Conservation (phyloP, 2,888 invertebrate species). For the Ceraclea dissimilis region DNA sequence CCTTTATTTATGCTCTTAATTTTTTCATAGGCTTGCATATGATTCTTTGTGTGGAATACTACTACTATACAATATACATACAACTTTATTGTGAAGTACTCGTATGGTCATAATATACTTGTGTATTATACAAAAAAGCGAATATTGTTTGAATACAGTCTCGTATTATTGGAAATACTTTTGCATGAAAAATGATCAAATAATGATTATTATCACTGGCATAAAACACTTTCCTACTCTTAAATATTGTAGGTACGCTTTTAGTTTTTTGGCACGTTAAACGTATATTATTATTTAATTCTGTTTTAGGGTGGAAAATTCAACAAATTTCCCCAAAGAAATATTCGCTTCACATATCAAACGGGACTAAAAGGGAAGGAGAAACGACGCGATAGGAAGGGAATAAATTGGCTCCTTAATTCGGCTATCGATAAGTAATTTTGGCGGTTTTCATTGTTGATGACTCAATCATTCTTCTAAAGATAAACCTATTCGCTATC, state of each 20-base stretch:
- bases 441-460: background rate
- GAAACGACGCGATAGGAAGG: background rate
- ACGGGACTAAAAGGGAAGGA: background rate
- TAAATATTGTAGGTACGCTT: background rate
- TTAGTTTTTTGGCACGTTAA: background rate
- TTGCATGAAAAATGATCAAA: no score
- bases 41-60: no score
- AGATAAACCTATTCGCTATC: background rate
- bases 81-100: no score
- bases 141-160: no score
- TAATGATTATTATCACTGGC: no score
- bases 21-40: no score
- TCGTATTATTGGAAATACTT: no score
- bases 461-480: background rate
- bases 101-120: no score
- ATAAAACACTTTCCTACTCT: no score
- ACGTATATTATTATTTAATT: background rate
- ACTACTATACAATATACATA: no score
- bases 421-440: slow-evolving; percentile 2
- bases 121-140: no score
- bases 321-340: background rate
- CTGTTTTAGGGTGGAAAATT: background rate
- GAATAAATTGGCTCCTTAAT: slow-evolving; percentile 1
- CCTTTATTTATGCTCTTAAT: no score
- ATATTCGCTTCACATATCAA: background rate